Evolutionary conservation across 53 echinoderm and acorn worm species (phyloP).

Genomic region (Apostichopus leukothele): DNA sequence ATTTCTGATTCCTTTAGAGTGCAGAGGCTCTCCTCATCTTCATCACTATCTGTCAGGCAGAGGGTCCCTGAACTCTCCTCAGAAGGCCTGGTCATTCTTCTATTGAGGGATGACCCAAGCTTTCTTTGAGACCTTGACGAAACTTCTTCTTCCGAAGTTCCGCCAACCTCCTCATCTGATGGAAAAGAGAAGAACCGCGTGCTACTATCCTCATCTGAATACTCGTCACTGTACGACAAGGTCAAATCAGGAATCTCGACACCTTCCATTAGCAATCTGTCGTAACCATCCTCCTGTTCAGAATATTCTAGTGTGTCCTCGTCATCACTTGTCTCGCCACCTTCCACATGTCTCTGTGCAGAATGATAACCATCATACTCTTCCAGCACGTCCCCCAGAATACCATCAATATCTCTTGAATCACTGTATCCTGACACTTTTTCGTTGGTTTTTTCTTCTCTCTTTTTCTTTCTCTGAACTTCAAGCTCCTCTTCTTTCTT

Average conservation of each 20-base stretch:
- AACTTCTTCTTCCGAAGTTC: neutral
- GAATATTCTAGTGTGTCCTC: constrained; percentile 28
- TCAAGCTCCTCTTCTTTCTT: constrained; percentile 36
- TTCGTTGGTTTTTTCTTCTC: constrained; percentile 43
- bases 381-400: neutral
- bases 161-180: constrained; percentile 35
- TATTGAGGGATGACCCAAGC: neutral
- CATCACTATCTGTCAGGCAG: constrained; percentile 34
- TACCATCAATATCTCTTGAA: constrained; percentile 33
- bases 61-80: constrained; percentile 41
- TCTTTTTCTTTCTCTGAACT: constrained; percentile 38
- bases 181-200: constrained; percentile 41
- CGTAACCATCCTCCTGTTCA: constrained; percentile 25
- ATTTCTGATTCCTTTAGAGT: constrained; percentile 45
- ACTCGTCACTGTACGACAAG: constrained; percentile 30
- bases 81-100: constrained; percentile 19
- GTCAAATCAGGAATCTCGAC: constrained; percentile 29
- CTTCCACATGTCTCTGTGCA: constrained; percentile 31
- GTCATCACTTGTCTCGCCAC: constrained; percentile 51
- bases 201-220: constrained; percentile 40
- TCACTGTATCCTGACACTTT: neutral
- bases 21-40: constrained; percentile 29
- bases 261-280: constrained; percentile 19
- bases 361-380: neutral
- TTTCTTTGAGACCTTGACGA: neutral